Evolutionary conservation across 2,113 vertebrate genomes (phyloP).

Genomic region (Cephalophus harveyi): DNA sequence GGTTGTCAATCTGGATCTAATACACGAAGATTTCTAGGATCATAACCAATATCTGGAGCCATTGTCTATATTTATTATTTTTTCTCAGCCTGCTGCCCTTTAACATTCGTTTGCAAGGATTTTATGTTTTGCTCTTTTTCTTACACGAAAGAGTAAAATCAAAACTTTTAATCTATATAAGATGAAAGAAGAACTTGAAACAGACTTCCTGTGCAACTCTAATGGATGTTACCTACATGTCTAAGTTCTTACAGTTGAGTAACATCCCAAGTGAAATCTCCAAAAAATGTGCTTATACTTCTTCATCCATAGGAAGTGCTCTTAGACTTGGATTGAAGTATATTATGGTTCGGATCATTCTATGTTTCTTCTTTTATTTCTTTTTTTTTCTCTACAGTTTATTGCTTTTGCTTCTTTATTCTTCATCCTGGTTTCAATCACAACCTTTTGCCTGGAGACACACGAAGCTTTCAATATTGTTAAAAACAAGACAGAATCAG

Average conservation of each 20-base stretch:
- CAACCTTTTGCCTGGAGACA: conserved; percentile 98
- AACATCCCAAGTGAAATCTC: not conserved
- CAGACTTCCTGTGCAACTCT: not conserved
- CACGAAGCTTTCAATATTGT: conserved; percentile 98
- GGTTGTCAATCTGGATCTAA: not conserved
- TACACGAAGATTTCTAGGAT: not conserved
- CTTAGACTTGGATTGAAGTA: not conserved
- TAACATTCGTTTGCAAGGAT: not conserved
- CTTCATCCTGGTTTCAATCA: conserved; percentile 99
- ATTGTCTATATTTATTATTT: not conserved
- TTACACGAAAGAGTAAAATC: not conserved
- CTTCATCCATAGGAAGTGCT: not conserved
- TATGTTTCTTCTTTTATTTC: conserved; percentile 39
- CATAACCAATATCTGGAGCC: not conserved
- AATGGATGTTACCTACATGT: not conserved
- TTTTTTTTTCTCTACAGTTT: conserved; percentile 85
- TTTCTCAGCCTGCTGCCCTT: not conserved
- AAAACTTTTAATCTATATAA: not conserved
- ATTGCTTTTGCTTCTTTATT: conserved; percentile 97
- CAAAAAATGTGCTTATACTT: not conserved
- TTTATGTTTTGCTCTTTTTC: not conserved
- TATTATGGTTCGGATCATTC: conserved; percentile 32
- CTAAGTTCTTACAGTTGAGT: not conserved
- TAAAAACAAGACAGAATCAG: conserved; percentile 94
- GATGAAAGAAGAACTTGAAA: not conserved